Conservation (phyloP, 2,797 vertebrate genomes). For the Brachymystax lenok region DNA sequence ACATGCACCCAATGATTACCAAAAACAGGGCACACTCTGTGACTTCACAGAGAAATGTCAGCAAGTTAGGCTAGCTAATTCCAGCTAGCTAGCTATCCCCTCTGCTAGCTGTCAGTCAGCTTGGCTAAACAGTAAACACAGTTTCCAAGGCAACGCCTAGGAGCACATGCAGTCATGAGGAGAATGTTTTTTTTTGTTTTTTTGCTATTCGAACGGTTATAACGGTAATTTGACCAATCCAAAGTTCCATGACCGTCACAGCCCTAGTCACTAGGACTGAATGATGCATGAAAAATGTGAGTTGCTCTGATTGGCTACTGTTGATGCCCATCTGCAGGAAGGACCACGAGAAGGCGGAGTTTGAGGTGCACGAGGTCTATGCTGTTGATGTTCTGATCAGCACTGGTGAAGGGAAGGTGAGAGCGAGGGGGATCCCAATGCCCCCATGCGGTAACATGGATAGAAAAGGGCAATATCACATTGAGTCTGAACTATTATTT, state of each 20-base stretch:
- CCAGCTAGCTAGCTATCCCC: too few relatives aligned
- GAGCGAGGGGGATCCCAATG: neutral
- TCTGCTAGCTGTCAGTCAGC: too few relatives aligned
- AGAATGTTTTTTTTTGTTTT: too few relatives aligned
- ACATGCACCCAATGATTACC: too few relatives aligned
- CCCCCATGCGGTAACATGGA: neutral
- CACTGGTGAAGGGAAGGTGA: slow-evolving; percentile 95
- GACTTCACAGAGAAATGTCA: too few relatives aligned
- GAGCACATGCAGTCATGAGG: too few relatives aligned
- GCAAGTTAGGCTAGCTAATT: too few relatives aligned
- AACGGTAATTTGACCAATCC: neutral
- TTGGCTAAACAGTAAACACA: too few relatives aligned
- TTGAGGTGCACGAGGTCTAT: slow-evolving; percentile 98
- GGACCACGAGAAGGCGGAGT: slow-evolving; percentile 97
- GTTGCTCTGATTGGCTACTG: slow-evolving; percentile 11
- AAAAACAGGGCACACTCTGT: too few relatives aligned
- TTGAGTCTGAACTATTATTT: too few relatives aligned
- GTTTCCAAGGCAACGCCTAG: too few relatives aligned
- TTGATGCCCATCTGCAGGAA: slow-evolving; percentile 74
- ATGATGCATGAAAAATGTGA: neutral
- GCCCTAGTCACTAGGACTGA: neutral
- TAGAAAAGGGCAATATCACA: neutral
- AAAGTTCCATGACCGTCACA: too few relatives aligned
- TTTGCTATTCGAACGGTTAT: neutral
- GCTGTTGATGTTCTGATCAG: slow-evolving; percentile 95